Evolutionary conservation across 2,888 invertebrate genomes (phyloP), one percentile per base, ranked within the genome.

Genomic region (Eremobia ochroleuca): DNA sequence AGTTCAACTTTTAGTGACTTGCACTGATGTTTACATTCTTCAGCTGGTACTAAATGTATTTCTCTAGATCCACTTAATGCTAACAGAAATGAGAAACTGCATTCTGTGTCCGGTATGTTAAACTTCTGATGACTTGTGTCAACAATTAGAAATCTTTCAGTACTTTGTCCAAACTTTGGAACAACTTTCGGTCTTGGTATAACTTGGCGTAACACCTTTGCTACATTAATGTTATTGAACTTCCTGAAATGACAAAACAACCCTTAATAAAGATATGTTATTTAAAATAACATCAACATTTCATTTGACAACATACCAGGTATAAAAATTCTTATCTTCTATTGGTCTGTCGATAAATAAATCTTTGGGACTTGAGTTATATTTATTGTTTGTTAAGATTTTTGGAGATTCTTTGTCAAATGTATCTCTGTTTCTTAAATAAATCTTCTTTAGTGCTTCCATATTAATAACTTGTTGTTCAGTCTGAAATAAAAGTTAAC

Each of bases 121-220:
- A 98, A 98, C 43, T 97, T 94, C 40, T 97, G 95, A 73, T 98
- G 97, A 90, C 97, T 97, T 55, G 97, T 96, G 88, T 98, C 98
- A 92, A 99, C 98, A 73, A 99, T 97, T 76, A 98, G 97, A 94
- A 97, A 98, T 90, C 98, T 97, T 93, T 99, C 98, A 70, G 98
- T 97, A 88, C 98, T 98, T 90, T 98, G 98, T 13, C 98, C 98
- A 94, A 98, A 97, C 93, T 97, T 97, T 58, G 98, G 97, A 58
- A 98, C 97, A 88, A 98, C 97, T 81, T 95, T 94, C 2, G 98
- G 98, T 85, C 98, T 97, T 4, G 97, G 97, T 92, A 99, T 98
- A 62, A 98, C 90, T 90, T 97, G 97, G 28, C 99, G 97, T 21
- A 99, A 91, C 69, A 98, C 91, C 91, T 98, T 97, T 67, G 98